Base-by-base conservation (phyloP, 2,797 vertebrate genomes). In the Arnoldichthys spilopterus region DNA sequence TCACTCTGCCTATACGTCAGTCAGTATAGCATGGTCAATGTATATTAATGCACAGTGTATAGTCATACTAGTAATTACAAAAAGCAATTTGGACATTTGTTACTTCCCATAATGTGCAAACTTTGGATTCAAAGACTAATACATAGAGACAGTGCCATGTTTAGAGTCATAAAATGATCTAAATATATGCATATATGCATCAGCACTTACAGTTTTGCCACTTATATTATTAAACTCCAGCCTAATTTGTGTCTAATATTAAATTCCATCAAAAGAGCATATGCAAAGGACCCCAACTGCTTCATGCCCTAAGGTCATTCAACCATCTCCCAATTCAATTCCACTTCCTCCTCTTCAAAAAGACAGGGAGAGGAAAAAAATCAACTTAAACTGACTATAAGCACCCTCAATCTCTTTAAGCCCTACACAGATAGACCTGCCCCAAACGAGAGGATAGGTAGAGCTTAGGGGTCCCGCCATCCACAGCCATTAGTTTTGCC, bases 1-100 rank as follows among this genome's bases (percentile, higher is more conserved):
- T 89, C 82, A n/a, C 83, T 30, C 62, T 49, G 76, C 74, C 69
- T 85, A 86, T 61, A 88, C 85, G 86, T 88, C 89, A 92, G 66
- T 91, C 87, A 90, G 85, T 81, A 72, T 62, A 80, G 81, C 73
- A 77, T 3, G 62, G 62, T 74, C 76, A 71, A 81, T 85, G 79
- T 81, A 85, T 75, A 74, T 73, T 74, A 79, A 83, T 83, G 74
- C 56, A 30, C 30, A 16, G 30, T 73, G 73, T 63, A 61, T 56
- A 77, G 32, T 77, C 45, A 6, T 72, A 83, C 77, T 72, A 70
- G 71, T 18, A 40, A 34, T 49, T 70, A 83, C 62, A 72, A 66
- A 62, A 40, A 68, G 4, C 62, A 78, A 73, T n/a, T n/a, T n/a
- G n/a, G n/a, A 68, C 47, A 22, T 47, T 34, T 32, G 24, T 32